Evolutionary conservation across 2,797 vertebrate genomes (phyloP).

Genomic region (Anas bahamensis): DNA sequence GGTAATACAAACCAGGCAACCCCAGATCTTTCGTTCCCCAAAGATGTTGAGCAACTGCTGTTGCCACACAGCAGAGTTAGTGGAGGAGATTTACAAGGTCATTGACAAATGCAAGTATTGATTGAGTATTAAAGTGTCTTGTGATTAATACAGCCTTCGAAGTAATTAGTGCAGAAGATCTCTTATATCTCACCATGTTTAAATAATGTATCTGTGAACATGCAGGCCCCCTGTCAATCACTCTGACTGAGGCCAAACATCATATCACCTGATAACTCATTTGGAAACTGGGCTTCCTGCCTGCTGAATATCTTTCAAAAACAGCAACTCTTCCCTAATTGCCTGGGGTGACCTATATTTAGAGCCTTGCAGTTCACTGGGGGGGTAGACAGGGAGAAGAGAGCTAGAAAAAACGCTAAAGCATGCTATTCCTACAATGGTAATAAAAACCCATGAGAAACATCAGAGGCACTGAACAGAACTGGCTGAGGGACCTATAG

Average conservation of each 20-base stretch:
- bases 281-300: constrained; percentile 81
- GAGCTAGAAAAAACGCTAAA: constrained; percentile 54
- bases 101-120: constrained; percentile 75
- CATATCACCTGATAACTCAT: constrained; percentile 82
- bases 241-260: constrained; percentile 80
- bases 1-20: not conserved
- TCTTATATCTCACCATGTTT: constrained; percentile 73
- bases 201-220: constrained; percentile 81
- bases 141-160: constrained; percentile 78
- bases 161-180: constrained; percentile 76
- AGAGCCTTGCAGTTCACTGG: constrained; percentile 64
- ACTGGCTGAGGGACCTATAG: constrained; percentile 1
- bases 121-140: constrained; percentile 81
- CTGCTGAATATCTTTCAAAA: constrained; percentile 76
- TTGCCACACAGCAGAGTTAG: constrained; percentile 33
- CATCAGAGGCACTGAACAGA: not conserved
- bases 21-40: not conserved
- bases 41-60: not conserved
- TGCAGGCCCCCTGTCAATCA: constrained; percentile 81
- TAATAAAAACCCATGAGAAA: constrained; percentile 13
- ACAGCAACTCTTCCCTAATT: constrained; percentile 77
- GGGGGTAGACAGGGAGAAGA: constrained; percentile 37
- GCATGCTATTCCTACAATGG: constrained; percentile 26
- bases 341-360: constrained; percentile 79
- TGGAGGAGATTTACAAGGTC: constrained; percentile 76